phyloP scores from a whole-genome alignment of 1,140 invertebrate species.

The Camponotus floridanus region DNA sequence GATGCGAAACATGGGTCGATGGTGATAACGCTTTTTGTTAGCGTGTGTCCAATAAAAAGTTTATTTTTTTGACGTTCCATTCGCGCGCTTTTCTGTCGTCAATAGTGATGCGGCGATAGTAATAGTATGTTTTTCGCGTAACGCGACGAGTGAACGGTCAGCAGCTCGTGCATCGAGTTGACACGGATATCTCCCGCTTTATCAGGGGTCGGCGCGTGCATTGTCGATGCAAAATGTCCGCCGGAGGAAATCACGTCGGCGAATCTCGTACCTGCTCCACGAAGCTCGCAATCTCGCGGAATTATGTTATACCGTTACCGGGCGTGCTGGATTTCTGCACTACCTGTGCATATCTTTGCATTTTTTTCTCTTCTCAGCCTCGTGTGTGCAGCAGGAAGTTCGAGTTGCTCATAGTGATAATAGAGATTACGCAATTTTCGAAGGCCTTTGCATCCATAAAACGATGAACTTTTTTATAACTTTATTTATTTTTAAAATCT shows the following conservation, averaged over 20 bases:
- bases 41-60: constrained; percentile 25
- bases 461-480: no score
- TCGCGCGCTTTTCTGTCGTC: constrained; percentile 38
- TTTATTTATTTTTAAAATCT: not conserved
- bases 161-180: constrained; percentile 33
- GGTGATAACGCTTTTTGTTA: constrained; percentile 55
- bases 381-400: not conserved
- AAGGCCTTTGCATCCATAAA: no score
- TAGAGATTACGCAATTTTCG: no score
- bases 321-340: constrained; percentile 7
- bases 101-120: constrained; percentile 64
- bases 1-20: not conserved
- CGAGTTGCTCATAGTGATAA: not conserved
- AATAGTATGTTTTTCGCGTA: constrained; percentile 45
- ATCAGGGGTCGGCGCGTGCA: constrained; percentile 54
- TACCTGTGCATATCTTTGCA: not conserved
- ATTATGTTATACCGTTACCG: constrained; percentile 39
- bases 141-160: constrained; percentile 22
- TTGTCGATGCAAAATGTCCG: constrained; percentile 65
- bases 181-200: constrained; percentile 62
- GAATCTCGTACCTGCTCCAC: constrained; percentile 44
- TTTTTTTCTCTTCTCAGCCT: not conserved
- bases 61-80: constrained; percentile 37
- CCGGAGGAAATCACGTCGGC: constrained; percentile 37
- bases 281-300: constrained; percentile 38